A percentile compares a stretch with the other conserved stretches of the same genome.
These are phyloP conservation scores for Bruchidius siliquastri DNA, from an alignment of 2,888 invertebrate species.

Conservation along the genomic window DNA sequence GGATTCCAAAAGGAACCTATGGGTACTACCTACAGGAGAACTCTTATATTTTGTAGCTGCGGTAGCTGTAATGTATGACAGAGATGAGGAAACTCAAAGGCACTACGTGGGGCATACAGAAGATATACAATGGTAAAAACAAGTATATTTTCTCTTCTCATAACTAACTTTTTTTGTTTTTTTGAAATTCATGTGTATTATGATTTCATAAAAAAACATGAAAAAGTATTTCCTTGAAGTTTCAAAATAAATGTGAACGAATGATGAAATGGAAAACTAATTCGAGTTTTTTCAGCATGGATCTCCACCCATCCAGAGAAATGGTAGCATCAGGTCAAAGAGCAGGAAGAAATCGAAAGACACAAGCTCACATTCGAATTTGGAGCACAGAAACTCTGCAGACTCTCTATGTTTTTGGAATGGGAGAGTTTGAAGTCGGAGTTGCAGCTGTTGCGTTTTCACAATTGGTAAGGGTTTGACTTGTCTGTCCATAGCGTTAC, in stretches of 20 bases:
- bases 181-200: no score
- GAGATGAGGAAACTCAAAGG: constrained; percentile 80
- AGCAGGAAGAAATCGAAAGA: constrained; percentile 76
- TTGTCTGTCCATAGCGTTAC: background rate
- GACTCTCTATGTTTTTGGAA: constrained; percentile 84
- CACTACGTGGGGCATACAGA: constrained; percentile 91
- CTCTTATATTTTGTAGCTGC: constrained; percentile 89
- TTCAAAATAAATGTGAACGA: no score
- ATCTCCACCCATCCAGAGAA: constrained; percentile 82
- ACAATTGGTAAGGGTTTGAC: constrained; percentile 64
- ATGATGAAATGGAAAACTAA: background rate
- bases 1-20: constrained; percentile 83
- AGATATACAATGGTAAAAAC: constrained; percentile 80
- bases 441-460: constrained; percentile 87
- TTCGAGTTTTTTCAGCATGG: constrained; percentile 62
- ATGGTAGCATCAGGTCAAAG: constrained; percentile 87
- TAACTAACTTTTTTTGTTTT: background rate
- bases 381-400: constrained; percentile 89
- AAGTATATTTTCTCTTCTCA: background rate
- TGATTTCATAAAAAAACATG: no score
- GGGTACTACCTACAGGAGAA: constrained; percentile 91
- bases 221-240: no score
- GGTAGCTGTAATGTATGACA: constrained; percentile 82
- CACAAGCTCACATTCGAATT: constrained; percentile 84
- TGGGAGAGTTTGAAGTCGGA: constrained; percentile 84